Evolutionary conservation across 2,797 vertebrate species (phyloP).

Genomic region (Buphagus erythrorhynchus): DNA sequence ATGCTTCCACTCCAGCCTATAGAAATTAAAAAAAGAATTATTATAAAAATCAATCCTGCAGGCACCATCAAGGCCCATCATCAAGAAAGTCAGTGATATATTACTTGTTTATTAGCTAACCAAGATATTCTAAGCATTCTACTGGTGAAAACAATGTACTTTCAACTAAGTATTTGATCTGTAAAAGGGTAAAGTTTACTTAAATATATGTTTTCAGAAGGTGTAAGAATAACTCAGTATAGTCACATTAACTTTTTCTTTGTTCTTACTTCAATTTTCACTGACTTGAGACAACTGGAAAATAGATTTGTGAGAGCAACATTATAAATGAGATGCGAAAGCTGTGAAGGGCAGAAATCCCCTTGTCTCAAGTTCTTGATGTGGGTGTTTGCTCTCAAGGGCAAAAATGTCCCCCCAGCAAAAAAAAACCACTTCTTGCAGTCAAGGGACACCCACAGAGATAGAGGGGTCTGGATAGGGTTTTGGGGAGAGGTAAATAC

Average conservation of each 20-base stretch:
- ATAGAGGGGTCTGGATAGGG: neutral
- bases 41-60: neutral
- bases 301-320: accelerated
- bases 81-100: neutral
- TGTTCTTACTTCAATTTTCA: neutral
- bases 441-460: neutral
- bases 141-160: neutral
- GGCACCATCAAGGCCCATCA: neutral
- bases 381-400: neutral
- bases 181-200: neutral
- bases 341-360: neutral
- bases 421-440: neutral
- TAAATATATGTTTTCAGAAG: neutral
- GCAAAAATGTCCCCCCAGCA: neutral
- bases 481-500: neutral
- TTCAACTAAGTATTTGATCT: neutral
- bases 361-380: neutral
- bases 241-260: neutral
- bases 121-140: neutral
- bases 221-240: neutral
- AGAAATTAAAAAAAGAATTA: neutral
- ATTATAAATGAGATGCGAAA: neutral
- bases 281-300: neutral
- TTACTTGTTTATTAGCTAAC: neutral
- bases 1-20: neutral